Base-by-base conservation (phyloP, 2,888 invertebrate genomes). In the Drosophila maculinotata region DNA sequence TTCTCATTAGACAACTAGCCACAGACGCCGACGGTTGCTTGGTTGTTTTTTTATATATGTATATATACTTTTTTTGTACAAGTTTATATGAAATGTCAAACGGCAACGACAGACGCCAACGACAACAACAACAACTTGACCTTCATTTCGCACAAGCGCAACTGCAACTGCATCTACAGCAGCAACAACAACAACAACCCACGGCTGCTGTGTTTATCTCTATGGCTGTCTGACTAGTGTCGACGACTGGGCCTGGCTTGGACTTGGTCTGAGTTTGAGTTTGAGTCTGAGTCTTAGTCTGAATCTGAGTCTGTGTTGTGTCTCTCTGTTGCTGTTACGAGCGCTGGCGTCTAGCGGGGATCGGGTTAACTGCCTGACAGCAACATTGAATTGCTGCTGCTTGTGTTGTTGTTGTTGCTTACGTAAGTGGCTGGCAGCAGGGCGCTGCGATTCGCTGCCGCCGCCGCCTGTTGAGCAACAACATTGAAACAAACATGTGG, bases 61-160 rank as follows among this genome's bases (percentile, higher is more conserved):
- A 12, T 35, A 3, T 38, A 48, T 35, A 9, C 23, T 26, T 30
- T 28, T 47, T 58, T 57, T 62, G 62, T 45, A 44, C 80, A 82
- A 82, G 83, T 80, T 78, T 80, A 74, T 82, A 80, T 76, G 75
- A 83, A 84, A 84, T 84, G 83, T 84, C 83, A 84, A 85, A 84
- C 79, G 77, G 64, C 76, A 76, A 56, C 62, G 31, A 45, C 53
- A 38, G 73, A 56, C 62, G 31, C 41, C 53, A 38, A 33, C 26
- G 44, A 38, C 47, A 59, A 30, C 44, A 48, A 49, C 57, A 57
- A 28, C 64, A 63, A 57, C 64, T 67, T 83, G 85, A 84, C 84
- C 84, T 84, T 84, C 83, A 84, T 83, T 79, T 82, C 76, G 69
- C 79, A 76, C 83, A 76, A 78, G 52, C 47, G 39, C 72, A 69